These are phyloP conservation scores for Nomada fucata DNA, from an alignment of 2,888 invertebrate genomes.

Conservation along the genomic window DNA sequence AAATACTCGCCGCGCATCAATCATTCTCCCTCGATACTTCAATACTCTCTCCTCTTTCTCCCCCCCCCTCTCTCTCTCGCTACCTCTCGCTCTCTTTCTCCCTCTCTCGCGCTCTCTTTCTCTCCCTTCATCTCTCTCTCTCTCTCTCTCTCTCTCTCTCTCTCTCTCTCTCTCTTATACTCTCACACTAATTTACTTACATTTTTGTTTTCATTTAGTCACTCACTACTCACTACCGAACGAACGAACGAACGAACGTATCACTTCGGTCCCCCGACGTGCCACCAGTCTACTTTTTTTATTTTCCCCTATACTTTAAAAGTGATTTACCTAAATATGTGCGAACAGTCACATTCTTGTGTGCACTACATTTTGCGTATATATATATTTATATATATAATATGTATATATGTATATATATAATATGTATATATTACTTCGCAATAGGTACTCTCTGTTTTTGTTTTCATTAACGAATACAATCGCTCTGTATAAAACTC, in stretches of 20 bases:
- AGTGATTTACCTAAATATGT: constrained; percentile 81
- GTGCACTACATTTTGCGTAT: constrained; percentile 80
- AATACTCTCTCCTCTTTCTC: constrained; percentile 4
- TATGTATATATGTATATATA: constrained; percentile 74
- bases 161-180: background rate
- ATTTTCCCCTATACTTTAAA: constrained; percentile 73
- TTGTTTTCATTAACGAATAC: constrained; percentile 79
- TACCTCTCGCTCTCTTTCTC: background rate
- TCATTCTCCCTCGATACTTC: constrained; percentile 38
- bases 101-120: background rate
- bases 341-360: constrained; percentile 83
- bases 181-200: constrained; percentile 22
- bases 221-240: constrained; percentile 57
- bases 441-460: constrained; percentile 74
- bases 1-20: constrained; percentile 50
- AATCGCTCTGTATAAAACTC: constrained; percentile 84
- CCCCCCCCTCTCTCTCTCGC: constrained; percentile 7
- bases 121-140: background rate
- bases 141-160: background rate
- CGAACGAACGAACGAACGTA: constrained; percentile 64
- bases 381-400: constrained; percentile 73
- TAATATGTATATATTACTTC: constrained; percentile 74
- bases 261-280: constrained; percentile 68
- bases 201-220: constrained; percentile 6
- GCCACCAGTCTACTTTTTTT: constrained; percentile 69